These are phyloP conservation scores for Orbicella faveolata DNA, from an alignment of 64 coral and sea anemone genomes.

Conservation along the genomic window DNA sequence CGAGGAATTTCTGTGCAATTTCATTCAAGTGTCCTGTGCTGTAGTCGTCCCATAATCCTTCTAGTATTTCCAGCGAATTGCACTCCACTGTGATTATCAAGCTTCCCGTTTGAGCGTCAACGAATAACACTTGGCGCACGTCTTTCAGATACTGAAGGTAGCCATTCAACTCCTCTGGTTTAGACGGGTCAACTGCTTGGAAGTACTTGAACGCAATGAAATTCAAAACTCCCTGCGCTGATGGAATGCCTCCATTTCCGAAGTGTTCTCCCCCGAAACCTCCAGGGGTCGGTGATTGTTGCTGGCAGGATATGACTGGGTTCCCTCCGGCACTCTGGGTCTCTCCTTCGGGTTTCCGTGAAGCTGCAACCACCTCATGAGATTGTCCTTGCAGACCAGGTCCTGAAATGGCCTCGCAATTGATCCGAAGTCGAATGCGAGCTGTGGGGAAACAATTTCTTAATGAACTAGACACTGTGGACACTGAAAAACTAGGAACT, in stretches of 20 bases:
- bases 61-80: neutral
- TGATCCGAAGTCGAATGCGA: neutral
- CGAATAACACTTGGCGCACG: neutral
- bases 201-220: constrained; percentile 8
- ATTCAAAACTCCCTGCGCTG: neutral
- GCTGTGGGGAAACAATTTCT: neutral
- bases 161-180: neutral
- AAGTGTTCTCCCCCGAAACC: neutral
- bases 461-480: neutral
- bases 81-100: constrained; percentile 1
- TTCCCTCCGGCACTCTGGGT: too few relatives aligned
- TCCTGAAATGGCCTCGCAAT: neutral
- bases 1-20: neutral
- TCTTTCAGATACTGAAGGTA: neutral
- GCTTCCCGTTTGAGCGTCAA: neutral
- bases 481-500: too few relatives aligned
- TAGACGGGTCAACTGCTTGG: neutral
- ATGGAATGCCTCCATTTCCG: neutral
- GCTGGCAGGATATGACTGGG: neutral
- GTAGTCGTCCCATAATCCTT: neutral
- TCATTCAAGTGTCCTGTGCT: neutral
- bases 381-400: neutral
- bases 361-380: too few relatives aligned
- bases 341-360: too few relatives aligned
- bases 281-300: neutral